These are phyloP conservation scores for Oxytorus armatus DNA, from an alignment of 2,888 invertebrate genomes.

Conservation along the genomic window DNA sequence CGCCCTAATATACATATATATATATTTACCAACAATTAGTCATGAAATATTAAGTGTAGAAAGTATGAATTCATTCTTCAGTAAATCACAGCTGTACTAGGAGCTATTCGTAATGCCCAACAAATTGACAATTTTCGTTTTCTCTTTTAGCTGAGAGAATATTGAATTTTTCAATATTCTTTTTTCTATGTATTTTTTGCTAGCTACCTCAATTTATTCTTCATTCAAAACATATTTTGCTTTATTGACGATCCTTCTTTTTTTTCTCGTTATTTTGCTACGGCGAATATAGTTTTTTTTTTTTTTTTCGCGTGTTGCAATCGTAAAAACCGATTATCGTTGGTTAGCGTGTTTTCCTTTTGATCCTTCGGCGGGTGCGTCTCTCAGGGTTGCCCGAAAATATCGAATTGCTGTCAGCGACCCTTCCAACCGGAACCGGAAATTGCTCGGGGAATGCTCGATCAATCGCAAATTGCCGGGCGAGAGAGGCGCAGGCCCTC, in stretches of 20 bases:
- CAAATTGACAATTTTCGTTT: too few relatives aligned
- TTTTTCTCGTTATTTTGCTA: not conserved
- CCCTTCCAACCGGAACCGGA: slow-evolving; percentile 63
- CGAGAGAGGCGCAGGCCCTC: slow-evolving; percentile 17
- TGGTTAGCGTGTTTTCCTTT: slow-evolving; percentile 22
- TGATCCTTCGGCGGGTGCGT: not conserved
- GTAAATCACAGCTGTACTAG: too few relatives aligned
- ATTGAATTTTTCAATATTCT: not conserved
- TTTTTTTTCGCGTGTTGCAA: slow-evolving; percentile 34
- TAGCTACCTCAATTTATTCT: not conserved
- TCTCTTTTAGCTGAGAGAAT: not conserved
- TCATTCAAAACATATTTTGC: not conserved
- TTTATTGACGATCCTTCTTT: not conserved
- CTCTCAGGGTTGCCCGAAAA: slow-evolving; percentile 41
- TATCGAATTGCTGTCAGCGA: slow-evolving; percentile 62
- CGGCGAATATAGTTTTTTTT: slow-evolving; percentile 33
- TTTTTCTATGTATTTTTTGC: not conserved
- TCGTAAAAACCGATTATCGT: slow-evolving; percentile 49
- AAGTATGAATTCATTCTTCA: too few relatives aligned
- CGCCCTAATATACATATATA: too few relatives aligned
- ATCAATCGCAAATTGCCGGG: slow-evolving; percentile 62
- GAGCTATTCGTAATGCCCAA: not conserved
- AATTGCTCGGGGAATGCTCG: slow-evolving; percentile 57
- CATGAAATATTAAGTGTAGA: too few relatives aligned
- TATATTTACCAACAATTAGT: too few relatives aligned